phyloP scores from a whole-genome alignment of 1,140 invertebrate genomes.

The Brachionus calyciflorus region DNA sequence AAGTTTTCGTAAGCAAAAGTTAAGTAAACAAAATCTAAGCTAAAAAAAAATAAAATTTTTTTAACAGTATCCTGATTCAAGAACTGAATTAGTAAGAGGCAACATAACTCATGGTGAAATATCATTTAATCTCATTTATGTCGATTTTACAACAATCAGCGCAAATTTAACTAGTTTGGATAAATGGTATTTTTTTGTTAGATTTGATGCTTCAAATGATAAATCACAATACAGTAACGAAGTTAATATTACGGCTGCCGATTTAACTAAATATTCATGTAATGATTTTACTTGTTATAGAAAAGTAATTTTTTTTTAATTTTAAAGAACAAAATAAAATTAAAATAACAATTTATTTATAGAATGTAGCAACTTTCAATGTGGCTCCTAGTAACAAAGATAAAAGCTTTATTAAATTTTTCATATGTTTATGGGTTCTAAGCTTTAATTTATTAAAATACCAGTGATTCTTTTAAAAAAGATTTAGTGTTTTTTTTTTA shows the following conservation, averaged over 20 bases:
- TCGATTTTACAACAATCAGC: background rate
- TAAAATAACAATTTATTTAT: too few species aligned
- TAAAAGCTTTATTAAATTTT: too few species aligned
- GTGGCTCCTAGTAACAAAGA: too few species aligned
- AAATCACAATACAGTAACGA: background rate
- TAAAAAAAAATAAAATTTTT: background rate
- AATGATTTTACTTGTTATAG: background rate
- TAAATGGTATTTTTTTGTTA: background rate
- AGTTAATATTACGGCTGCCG: background rate
- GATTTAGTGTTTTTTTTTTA: too few species aligned
- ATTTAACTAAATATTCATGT: background rate
- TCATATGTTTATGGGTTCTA: too few species aligned
- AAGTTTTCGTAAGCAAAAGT: constrained; percentile 12
- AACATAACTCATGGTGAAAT: background rate
- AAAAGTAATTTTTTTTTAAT: background rate
- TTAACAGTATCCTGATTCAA: background rate
- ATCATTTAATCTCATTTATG: background rate
- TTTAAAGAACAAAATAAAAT: too few species aligned
- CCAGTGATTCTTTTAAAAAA: too few species aligned
- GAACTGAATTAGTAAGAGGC: background rate
- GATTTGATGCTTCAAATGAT: constrained; percentile 1
- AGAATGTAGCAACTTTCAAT: too few species aligned
- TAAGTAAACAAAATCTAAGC: background rate
- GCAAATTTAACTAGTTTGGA: too few species aligned
- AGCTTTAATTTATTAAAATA: too few species aligned